Conservation (phyloP, 1,140 invertebrate genomes). For the Polypedilum pembai region DNA sequence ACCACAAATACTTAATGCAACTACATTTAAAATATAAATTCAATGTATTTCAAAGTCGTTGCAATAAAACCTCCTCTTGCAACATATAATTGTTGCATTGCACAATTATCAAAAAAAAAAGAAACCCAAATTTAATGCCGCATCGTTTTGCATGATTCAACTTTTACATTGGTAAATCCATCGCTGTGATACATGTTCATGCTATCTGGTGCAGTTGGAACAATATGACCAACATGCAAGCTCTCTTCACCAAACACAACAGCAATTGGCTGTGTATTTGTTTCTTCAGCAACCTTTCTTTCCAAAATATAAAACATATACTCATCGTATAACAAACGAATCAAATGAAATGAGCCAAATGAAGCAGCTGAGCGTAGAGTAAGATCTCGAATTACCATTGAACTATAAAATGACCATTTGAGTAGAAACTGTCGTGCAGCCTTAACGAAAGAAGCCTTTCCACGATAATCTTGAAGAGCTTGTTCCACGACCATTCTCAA, state of each 20-base stretch:
- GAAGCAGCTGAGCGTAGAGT: slow-evolving; percentile 92
- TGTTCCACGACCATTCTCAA: slow-evolving; percentile 84
- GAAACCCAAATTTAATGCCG: slow-evolving; percentile 9
- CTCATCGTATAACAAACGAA: slow-evolving; percentile 94
- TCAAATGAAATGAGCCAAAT: slow-evolving; percentile 98
- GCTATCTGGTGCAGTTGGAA: background rate
- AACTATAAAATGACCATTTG: slow-evolving; percentile 99
- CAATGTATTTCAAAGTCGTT: background rate
- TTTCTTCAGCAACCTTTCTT: slow-evolving; percentile 87
- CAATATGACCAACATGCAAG: background rate
- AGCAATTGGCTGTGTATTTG: slow-evolving; percentile 84
- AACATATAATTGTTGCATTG: background rate
- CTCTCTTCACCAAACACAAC: slow-evolving; percentile 58
- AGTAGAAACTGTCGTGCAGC: slow-evolving; percentile 89
- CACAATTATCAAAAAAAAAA: background rate
- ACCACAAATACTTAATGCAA: too few species aligned
- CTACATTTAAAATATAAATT: too few species aligned
- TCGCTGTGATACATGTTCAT: slow-evolving; percentile 6
- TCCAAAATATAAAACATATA: slow-evolving; percentile 99
- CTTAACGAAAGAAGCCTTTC: slow-evolving; percentile 77
- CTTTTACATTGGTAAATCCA: slow-evolving; percentile 11
- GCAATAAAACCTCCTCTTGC: background rate
- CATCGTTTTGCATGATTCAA: slow-evolving; percentile 13
- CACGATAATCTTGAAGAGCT: slow-evolving; percentile 81
- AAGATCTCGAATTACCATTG: slow-evolving; percentile 91